Base-by-base conservation (phyloP, 2,797 vertebrate genomes). In the Acanthornis magna region DNA sequence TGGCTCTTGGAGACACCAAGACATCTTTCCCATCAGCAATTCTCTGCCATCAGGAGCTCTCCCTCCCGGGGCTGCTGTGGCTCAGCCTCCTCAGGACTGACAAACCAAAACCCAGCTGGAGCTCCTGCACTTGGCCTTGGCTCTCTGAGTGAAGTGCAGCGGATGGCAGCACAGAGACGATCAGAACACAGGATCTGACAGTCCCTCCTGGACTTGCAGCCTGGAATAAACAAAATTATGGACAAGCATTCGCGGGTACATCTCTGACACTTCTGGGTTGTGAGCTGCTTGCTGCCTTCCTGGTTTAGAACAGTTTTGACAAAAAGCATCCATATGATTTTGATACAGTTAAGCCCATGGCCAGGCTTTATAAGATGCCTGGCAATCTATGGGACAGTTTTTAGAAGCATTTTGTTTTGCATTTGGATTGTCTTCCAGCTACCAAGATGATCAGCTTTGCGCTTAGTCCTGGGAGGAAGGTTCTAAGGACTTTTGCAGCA, bases 121-220 rank as follows among this genome's bases (percentile, higher is more conserved):
- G 89, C 58, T 62, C 72, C 91, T 83, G 82, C 36, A 11, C 85
- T 21, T 42, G 5, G 67, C 4, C 8, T 54, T 43, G 78, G 74
- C 51, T 40, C 58, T 11, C 47, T 48, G 72, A 34, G 67, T 22
- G 89, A 55, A 75, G 55, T 2, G 7, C 91, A 25, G 78, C 7
- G 78, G 48, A 65, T 73, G 65, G 88, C 89, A 85, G 77, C 86
- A 11, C 0, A 11, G 45, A 16, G 40, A 84, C 3, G 0, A 67
- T 61, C 73, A 73, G 66, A 65, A 27, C 93, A 91, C 93, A 84
- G 82, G 78, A 89, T 88, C 73, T 83, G 87, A 91, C 85, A 91
- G 51, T 67, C 78, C 89, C 92, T 93, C 80, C 91, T 87, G 89
- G 82, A 89, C 93, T 83, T 85, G 36, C 78, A 85, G 88, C 6